phyloP scores from a whole-genome alignment of 2,888 invertebrate genomes.

The Alloscopus bannaensis region DNA sequence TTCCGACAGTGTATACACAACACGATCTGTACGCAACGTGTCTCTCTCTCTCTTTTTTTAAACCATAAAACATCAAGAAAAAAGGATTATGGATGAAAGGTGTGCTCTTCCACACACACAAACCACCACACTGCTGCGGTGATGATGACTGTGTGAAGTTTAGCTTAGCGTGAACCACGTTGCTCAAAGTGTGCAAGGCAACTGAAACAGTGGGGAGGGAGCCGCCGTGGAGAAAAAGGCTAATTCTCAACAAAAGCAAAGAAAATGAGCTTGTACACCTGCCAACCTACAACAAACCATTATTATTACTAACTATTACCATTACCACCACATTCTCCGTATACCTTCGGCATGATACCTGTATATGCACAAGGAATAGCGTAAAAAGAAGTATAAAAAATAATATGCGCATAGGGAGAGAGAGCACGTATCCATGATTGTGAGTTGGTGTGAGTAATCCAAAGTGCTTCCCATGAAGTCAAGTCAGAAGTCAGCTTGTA shows the following conservation, averaged over 20 bases:
- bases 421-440: not conserved
- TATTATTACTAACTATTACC: constrained; percentile 56
- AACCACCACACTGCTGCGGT: constrained; percentile 3
- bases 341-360: constrained; percentile 56
- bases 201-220: constrained; percentile 65
- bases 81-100: not conserved
- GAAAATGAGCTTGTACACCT: constrained; percentile 63
- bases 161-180: constrained; percentile 58
- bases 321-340: constrained; percentile 43
- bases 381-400: constrained; percentile 36
- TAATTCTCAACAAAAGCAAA: constrained; percentile 61
- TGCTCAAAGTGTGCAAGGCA: constrained; percentile 64
- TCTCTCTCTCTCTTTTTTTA: not conserved
- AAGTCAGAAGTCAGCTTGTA: constrained; percentile 45
- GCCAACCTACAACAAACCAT: constrained; percentile 58
- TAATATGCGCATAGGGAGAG: not conserved
- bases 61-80: constrained; percentile 23
- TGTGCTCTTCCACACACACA: constrained; percentile 7
- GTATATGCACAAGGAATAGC: constrained; percentile 1
- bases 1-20: constrained; percentile 50
- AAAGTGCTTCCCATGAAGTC: constrained; percentile 38
- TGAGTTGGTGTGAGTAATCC: constrained; percentile 23
- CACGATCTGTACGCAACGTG: not conserved
- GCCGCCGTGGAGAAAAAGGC: constrained; percentile 63
- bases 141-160: constrained; percentile 39